A percentile compares a stretch with the other conserved stretches of the same genome.
Evolutionary conservation across 2,888 invertebrate species (phyloP).

Genomic region (Platycheirus rosarum): DNA sequence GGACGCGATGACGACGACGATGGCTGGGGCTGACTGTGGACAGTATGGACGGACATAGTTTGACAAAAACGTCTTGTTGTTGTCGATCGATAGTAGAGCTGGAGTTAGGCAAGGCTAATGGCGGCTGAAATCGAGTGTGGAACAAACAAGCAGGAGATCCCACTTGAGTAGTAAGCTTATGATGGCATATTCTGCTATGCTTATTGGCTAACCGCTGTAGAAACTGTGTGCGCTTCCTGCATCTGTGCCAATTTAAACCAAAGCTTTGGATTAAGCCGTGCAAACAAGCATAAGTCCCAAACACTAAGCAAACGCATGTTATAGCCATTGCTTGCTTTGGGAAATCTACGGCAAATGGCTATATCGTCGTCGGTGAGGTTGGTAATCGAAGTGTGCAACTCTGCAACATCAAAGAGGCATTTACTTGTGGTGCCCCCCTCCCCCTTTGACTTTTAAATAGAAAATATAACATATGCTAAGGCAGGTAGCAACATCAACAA

Average conservation of each 20-base stretch:
- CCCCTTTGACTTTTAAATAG: too few species aligned
- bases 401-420: too few species aligned
- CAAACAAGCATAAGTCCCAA: conserved; percentile 48
- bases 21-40: background rate
- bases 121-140: conserved; percentile 20
- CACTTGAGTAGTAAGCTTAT: conserved; percentile 15
- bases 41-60: background rate
- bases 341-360: conserved; percentile 7
- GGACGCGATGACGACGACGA: background rate
- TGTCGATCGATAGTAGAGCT: background rate
- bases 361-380: too few species aligned
- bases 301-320: conserved; percentile 29
- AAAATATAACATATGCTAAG: too few species aligned
- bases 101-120: background rate
- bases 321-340: conserved; percentile 5
- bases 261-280: conserved; percentile 41
- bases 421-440: too few species aligned
- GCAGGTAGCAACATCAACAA: too few species aligned
- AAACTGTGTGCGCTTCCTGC: conserved; percentile 31
- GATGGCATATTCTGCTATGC: conserved; percentile 24
- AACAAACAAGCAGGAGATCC: conserved; percentile 2
- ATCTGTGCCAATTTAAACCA: conserved; percentile 51
- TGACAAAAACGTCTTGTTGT: conserved; percentile 24
- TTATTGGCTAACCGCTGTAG: conserved; percentile 41
- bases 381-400: too few species aligned